phyloP scores from a whole-genome alignment of 2,888 invertebrate species.

The Microplitis deprimator region DNA sequence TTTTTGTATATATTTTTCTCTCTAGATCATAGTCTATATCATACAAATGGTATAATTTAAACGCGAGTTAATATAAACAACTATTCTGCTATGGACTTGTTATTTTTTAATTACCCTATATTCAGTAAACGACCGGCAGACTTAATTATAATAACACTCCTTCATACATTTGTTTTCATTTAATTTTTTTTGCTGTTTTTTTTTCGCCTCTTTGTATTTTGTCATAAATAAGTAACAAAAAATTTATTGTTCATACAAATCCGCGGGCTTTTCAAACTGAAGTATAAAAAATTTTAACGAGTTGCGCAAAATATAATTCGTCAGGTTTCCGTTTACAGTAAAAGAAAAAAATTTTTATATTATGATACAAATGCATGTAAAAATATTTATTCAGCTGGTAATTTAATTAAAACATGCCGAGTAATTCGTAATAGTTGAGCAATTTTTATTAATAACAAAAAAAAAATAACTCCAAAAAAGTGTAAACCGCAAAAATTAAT shows the following conservation, averaged over 20 bases:
- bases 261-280: background rate
- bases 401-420: too few species aligned
- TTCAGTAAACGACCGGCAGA: background rate
- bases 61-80: background rate
- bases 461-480: too few species aligned
- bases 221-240: background rate
- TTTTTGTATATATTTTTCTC: background rate
- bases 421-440: too few species aligned
- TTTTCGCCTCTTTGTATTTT: background rate
- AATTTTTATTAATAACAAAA: too few species aligned
- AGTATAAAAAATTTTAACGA: background rate
- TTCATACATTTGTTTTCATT: constrained; percentile 9
- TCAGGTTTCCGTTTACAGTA: too few species aligned
- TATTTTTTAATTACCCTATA: constrained; percentile 5
- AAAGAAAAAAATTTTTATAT: too few species aligned
- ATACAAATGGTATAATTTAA: background rate
- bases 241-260: too few species aligned
- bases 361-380: too few species aligned
- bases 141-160: background rate
- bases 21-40: background rate
- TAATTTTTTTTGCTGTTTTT: background rate
- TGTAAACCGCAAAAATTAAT: too few species aligned
- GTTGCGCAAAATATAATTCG: too few species aligned
- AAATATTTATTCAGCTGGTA: too few species aligned
- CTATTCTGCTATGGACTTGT: background rate